Percentiles rank a stretch among this genome's conserved stretches.
phyloP scores from a whole-genome alignment of 2,113 vertebrate genomes.

The Pelecanus crispus region DNA sequence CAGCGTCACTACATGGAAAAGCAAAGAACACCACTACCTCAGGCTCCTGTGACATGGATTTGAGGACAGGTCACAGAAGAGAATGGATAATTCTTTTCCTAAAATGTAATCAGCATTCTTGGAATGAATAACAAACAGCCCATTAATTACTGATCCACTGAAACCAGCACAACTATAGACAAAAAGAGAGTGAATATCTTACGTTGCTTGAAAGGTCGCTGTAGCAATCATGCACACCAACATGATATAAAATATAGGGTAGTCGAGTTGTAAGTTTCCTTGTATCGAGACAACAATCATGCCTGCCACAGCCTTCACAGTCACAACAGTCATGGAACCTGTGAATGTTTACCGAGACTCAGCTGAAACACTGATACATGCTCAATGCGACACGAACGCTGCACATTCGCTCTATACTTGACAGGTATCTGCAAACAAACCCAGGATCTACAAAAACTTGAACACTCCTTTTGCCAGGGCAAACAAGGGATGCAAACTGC shows the following conservation, averaged over 20 bases:
- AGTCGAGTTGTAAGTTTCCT: constrained; percentile 84
- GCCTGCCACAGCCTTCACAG: constrained; percentile 90
- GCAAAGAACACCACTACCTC: background rate
- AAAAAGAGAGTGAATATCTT: constrained; percentile 25
- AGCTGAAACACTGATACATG: background rate
- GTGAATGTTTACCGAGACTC: background rate
- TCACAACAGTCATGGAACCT: constrained; percentile 91
- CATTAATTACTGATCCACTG: background rate
- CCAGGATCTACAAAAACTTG: background rate
- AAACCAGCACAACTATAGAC: background rate
- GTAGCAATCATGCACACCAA: constrained; percentile 92
- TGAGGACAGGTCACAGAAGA: background rate
- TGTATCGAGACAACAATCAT: constrained; percentile 87
- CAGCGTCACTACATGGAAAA: background rate
- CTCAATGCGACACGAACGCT: background rate
- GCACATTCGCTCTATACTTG: accelerated
- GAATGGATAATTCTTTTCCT: background rate
- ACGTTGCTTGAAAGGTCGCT: constrained; percentile 87
- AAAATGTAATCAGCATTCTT: background rate
- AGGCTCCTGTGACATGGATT: background rate
- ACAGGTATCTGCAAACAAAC: background rate
- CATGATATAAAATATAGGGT: constrained; percentile 96
- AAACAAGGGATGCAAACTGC: background rate
- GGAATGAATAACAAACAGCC: background rate
- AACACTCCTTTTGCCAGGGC: background rate